Conservation (phyloP, 2,113 vertebrate species). For the Psephotus haematonotus region DNA sequence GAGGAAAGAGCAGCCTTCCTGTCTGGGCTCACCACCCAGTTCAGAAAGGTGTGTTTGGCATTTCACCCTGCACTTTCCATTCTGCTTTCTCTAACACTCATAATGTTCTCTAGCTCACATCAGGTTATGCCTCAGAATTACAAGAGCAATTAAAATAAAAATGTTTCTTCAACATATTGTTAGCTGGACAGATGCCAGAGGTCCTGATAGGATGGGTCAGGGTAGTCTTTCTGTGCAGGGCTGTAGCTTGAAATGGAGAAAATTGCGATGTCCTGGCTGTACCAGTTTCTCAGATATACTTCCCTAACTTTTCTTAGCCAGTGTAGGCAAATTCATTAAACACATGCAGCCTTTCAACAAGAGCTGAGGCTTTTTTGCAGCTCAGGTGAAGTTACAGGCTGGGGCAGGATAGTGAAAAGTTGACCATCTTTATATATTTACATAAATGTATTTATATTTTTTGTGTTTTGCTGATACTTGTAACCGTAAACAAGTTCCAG, state of each 20-base stretch:
- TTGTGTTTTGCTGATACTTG: not conserved
- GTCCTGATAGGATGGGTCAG: not conserved
- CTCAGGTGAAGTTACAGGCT: not conserved
- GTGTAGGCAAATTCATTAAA: not conserved
- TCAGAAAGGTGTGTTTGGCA: not conserved
- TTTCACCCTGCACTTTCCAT: not conserved
- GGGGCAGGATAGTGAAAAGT: not conserved
- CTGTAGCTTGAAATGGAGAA: not conserved
- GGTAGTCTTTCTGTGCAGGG: not conserved
- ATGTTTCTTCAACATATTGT: fast-evolving
- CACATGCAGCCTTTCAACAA: not conserved
- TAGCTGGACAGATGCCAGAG: not conserved
- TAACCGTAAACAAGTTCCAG: not conserved
- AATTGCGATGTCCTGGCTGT: not conserved
- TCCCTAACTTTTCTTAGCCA: not conserved
- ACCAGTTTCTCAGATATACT: not conserved
- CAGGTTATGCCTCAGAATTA: not conserved
- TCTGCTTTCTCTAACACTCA: not conserved
- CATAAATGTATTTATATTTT: not conserved
- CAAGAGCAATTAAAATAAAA: not conserved
- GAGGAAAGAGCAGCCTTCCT: not conserved
- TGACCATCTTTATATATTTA: slow-evolving; percentile 22
- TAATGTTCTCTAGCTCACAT: not conserved
- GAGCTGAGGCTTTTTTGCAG: not conserved
- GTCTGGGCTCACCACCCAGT: fast-evolving